Evolutionary conservation across 2,888 invertebrate genomes (phyloP), one percentile per base, ranked within the genome.

Genomic region (Troides oblongomaculatus): DNA sequence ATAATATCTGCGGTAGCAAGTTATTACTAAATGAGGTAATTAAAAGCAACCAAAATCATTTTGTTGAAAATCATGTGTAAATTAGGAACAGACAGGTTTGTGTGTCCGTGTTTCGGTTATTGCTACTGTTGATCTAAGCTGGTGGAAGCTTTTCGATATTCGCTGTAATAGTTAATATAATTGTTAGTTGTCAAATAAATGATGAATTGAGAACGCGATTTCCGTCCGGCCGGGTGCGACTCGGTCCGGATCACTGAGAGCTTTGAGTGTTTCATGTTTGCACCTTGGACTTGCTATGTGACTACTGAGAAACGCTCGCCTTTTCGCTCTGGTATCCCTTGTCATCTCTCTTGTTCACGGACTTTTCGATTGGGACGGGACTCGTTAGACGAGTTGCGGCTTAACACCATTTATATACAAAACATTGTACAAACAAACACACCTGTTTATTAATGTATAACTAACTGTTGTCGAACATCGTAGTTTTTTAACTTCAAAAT

Each of bases 191-290:
- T 79, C 77, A 75, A 78, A 74, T 76, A 70, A 69, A 76, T 75
- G 36, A 65, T 75, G 73, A 30, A 72, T 71, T 78, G 74, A 72
- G 70, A 72, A 74, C 71, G 74, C 77, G 79, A 81, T 80, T 86
- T 89, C 85, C 89, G 89, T 90, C 85, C 89, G 88, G 87, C 87
- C 85, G 85, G 84, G 77, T 79, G 77, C 78, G 82, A 80, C 81
- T 87, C 83, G 80, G 80, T 81, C 81, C 84, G 84, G 87, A 85
- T 88, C 89, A 92, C 90, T 89, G 87, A 92, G 92, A 92, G 93
- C 93, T 93, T 93, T 93, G 91, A 93, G 92, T 93, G 93, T 93
- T 93, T 92, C 93, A 92, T 93, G 93, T 93, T 92, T 93, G 93
- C 93, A 93, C 93, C 92, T 93, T 93, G 93, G 93, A 92, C 92